These are phyloP conservation scores for Eupeodes corollae DNA, from an alignment of 1,140 invertebrate species.

Conservation along the genomic window DNA sequence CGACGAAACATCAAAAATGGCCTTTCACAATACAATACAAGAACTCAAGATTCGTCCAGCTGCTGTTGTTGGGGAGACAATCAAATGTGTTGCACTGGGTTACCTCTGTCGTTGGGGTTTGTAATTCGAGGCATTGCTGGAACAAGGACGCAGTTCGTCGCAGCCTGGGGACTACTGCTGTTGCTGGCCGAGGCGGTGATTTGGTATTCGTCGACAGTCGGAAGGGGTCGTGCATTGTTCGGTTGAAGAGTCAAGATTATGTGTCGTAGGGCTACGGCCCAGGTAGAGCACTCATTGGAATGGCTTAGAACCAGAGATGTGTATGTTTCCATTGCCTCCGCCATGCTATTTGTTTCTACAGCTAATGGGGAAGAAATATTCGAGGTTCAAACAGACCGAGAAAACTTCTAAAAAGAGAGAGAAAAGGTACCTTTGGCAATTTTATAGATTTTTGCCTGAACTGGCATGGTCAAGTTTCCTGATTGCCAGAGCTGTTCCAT, in stretches of 20 bases:
- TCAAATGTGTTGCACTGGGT: neutral
- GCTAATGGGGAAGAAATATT: neutral
- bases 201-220: neutral
- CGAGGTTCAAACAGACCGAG: no score
- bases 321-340: conserved; percentile 8
- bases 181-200: no score
- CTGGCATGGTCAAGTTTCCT: neutral
- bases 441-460: conserved; percentile 4
- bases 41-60: neutral
- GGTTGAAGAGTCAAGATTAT: conserved; percentile 7
- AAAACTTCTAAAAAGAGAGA: neutral
- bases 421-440: conserved; percentile 1
- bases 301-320: conserved; percentile 5
- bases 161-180: no score
- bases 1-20: no score
- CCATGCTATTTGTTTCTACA: neutral
- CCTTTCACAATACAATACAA: no score
- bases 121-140: conserved; percentile 5
- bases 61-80: neutral
- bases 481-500: conserved; percentile 7
- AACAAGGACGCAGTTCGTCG: conserved; percentile 3
- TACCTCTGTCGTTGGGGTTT: neutral
- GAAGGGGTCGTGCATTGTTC: neutral
- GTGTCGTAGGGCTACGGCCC: conserved; percentile 7
- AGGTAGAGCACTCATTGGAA: conserved; percentile 5